phyloP scores from a whole-genome alignment of 1,140 invertebrate genomes.

The Bursaphelenchus mucronatus region DNA sequence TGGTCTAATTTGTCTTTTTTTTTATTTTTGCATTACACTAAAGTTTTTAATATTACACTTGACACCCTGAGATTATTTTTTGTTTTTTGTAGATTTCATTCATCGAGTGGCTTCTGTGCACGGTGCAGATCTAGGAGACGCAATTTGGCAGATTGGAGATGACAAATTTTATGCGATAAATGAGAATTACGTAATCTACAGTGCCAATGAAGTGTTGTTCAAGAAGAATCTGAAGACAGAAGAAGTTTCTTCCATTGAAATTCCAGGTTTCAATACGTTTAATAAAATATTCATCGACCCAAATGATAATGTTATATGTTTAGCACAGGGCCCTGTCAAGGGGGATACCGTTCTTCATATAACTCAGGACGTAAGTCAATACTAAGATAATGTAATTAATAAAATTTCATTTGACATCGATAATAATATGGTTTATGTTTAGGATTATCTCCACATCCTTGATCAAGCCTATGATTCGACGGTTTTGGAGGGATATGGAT shows the following conservation, averaged over 20 bases:
- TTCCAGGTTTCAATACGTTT: conserved; percentile 5
- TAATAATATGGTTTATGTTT: too few species aligned
- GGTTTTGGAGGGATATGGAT: too few species aligned
- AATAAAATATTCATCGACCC: not conserved
- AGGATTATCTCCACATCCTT: too few species aligned
- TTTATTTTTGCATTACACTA: too few species aligned
- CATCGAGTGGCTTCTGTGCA: conserved; percentile 2
- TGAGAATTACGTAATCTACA: conserved; percentile 6
- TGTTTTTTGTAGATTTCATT: not conserved
- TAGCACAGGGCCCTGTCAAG: conserved; percentile 11
- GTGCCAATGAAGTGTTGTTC: not conserved
- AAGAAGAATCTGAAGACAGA: conserved; percentile 5
- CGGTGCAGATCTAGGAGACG: conserved; percentile 3
- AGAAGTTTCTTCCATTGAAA: not conserved
- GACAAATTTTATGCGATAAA: conserved; percentile 15
- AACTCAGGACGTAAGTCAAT: too few species aligned
- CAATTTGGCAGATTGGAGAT: conserved; percentile 12
- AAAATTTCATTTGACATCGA: too few species aligned
- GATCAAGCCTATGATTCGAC: too few species aligned
- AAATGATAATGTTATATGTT: conserved; percentile 1
- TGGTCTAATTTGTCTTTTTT: conserved; percentile 2
- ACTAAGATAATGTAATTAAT: too few species aligned
- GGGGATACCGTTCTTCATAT: conserved; percentile 3
- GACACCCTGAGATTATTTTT: too few species aligned
- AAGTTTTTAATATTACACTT: too few species aligned